Percentiles rank a stretch among this genome's conserved stretches.
Evolutionary conservation across 2,888 invertebrate genomes (phyloP).

Genomic region (Ochropleura leucogaster): DNA sequence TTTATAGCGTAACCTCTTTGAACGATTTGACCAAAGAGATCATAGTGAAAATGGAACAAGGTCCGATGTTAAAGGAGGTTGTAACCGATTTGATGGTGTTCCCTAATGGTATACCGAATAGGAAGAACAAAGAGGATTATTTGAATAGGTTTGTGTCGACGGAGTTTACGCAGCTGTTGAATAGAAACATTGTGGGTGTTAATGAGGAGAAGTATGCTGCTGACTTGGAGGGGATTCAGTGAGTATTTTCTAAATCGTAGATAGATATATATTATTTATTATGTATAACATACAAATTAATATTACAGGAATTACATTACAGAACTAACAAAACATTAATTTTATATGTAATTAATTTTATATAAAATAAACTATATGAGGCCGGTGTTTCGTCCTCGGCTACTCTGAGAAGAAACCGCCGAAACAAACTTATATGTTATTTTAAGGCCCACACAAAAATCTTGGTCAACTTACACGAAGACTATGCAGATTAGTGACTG

Average conservation of each 20-base stretch:
- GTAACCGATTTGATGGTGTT: slow-evolving; percentile 89
- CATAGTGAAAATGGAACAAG: slow-evolving; percentile 79
- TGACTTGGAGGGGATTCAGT: slow-evolving; percentile 88
- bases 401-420: too few relatives aligned
- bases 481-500: too few relatives aligned
- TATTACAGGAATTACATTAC: too few relatives aligned
- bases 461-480: too few relatives aligned
- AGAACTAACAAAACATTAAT: too few relatives aligned
- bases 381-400: too few relatives aligned
- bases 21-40: slow-evolving; percentile 89
- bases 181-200: slow-evolving; percentile 68
- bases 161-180: slow-evolving; percentile 80
- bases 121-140: slow-evolving; percentile 73
- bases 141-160: slow-evolving; percentile 86
- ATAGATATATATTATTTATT: too few relatives aligned
- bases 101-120: slow-evolving; percentile 79
- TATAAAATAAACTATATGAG: too few relatives aligned
- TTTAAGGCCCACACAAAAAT: too few relatives aligned
- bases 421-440: too few relatives aligned
- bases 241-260: slow-evolving; percentile 66
- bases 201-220: slow-evolving; percentile 70
- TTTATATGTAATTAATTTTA: too few relatives aligned
- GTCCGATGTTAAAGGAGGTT: slow-evolving; percentile 71
- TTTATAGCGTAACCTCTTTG: slow-evolving; percentile 91
- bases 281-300: too few relatives aligned